These are phyloP conservation scores for Aegithalos caudatus DNA, from an alignment of 2,113 vertebrate species.

Conservation along the genomic window DNA sequence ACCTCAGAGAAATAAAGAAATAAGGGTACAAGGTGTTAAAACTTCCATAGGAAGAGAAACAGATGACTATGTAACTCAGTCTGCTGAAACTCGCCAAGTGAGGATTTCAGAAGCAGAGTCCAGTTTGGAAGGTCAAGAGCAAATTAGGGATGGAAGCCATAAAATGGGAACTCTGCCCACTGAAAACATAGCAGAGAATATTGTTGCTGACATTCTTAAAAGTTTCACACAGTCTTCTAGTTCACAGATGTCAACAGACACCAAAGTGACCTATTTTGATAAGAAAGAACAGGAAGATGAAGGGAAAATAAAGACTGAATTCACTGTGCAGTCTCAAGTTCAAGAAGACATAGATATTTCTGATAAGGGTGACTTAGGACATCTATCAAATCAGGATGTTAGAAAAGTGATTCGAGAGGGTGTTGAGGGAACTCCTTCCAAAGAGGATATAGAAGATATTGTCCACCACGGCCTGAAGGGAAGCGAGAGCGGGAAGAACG, in stretches of 20 bases:
- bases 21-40: neutral
- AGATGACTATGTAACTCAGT: neutral
- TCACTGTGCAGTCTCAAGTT: slow-evolving; percentile 84
- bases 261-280: slow-evolving; percentile 81
- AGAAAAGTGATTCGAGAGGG: slow-evolving; percentile 77
- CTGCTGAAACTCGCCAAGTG: neutral
- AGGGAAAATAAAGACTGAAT: slow-evolving; percentile 81
- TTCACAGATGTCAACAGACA: slow-evolving; percentile 73
- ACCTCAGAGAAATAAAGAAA: neutral
- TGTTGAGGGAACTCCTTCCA: slow-evolving; percentile 73
- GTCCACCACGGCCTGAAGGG: slow-evolving; percentile 77
- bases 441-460: slow-evolving; percentile 81
- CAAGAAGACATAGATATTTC: slow-evolving; percentile 81
- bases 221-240: slow-evolving; percentile 82
- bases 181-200: slow-evolving; percentile 72
- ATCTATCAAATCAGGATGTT: slow-evolving; percentile 74
- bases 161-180: slow-evolving; percentile 10
- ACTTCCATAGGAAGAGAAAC: neutral
- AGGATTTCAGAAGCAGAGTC: slow-evolving; percentile 13
- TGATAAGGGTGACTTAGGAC: slow-evolving; percentile 66
- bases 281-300: slow-evolving; percentile 78
- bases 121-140: neutral
- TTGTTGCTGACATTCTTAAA: slow-evolving; percentile 83
- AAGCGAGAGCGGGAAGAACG: slow-evolving; percentile 67
- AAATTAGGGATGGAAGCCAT: neutral